Evolutionary conservation across 2,797 vertebrate species (phyloP), one percentile per base, ranked within the genome.

Genomic region (Ptychobarbus kaznakovi): DNA sequence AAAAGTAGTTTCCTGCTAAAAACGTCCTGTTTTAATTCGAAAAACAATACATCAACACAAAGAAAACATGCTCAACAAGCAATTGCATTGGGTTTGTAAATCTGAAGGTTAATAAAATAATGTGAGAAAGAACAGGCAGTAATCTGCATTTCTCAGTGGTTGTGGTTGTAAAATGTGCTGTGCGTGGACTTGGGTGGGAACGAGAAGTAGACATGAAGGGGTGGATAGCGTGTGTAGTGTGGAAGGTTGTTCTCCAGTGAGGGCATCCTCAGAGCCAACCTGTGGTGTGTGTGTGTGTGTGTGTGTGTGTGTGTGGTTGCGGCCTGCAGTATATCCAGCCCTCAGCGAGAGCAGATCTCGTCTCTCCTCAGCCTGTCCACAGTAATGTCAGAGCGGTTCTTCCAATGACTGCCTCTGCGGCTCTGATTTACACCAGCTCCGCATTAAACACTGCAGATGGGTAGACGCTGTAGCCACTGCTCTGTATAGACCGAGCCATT

Each of bases 311-410:
- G 66, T 85, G 83, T 82, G 83, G 85, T 84, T 87, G 81, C 22
- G 66, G 86, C 56, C 81, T 66, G 70, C 77, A 61, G 81, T 46
- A 56, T 82, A 77, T 83, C 79, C 58, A 63, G 38, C 74, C 66
- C 51, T 82, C 46, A 44, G 35, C 16, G 81, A 56, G 42, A 69
- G 69, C 87, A 42, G 85, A 83, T 83, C 84, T 84, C 2, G 7
- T 84, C 81, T 86, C 73, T 72, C 63, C 80, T 58, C 72, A 81
- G 53, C 77, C 73, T 83, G 77, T 65, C 85, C 82, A 69, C 87
- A 80, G 84, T 88, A 89, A 90, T 88, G 84, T 86, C 86, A 86
- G 84, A 83, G 86, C 73, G 74, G 72, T 49, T 13, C 77, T 85
- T 58, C 16, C 61, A 80, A 66, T 73, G 82, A 82, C 83, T 85